A percentile compares a stretch with the other conserved stretches of the same genome.
Evolutionary conservation across 2,888 invertebrate genomes (phyloP).

Genomic region (Anticlea derivata): DNA sequence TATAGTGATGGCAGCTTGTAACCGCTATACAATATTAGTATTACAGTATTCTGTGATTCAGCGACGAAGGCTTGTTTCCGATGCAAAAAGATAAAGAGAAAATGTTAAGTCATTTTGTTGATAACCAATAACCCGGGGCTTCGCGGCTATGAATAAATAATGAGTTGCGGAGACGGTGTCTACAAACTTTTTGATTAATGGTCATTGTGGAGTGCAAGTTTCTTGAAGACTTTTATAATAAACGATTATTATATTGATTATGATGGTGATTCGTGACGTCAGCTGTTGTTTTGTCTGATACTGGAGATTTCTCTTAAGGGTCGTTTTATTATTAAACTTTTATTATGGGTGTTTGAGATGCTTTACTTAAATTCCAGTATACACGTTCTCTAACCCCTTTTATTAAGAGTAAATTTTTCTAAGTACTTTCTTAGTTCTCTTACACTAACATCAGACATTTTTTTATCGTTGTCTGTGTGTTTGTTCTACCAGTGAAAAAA

Average conservation of each 20-base stretch:
- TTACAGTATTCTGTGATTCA: constrained; percentile 32
- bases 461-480: too few relatives aligned
- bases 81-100: constrained; percentile 50
- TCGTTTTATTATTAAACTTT: too few relatives aligned
- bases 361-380: too few relatives aligned
- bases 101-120: constrained; percentile 48
- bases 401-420: too few relatives aligned
- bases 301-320: too few relatives aligned
- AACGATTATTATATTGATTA: constrained; percentile 24
- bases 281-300: background rate
- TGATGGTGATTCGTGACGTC: background rate
- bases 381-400: too few relatives aligned
- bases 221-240: constrained; percentile 15
- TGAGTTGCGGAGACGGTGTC: constrained; percentile 34
- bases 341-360: too few relatives aligned
- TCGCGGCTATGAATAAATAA: constrained; percentile 42
- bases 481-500: too few relatives aligned
- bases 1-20: too few relatives aligned
- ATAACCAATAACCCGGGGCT: constrained; percentile 41
- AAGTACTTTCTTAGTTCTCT: too few relatives aligned
- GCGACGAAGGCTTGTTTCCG: constrained; percentile 46
- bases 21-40: too few relatives aligned
- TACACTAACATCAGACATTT: too few relatives aligned
- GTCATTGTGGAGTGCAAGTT: constrained; percentile 24
- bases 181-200: constrained; percentile 39